Conservation (phyloP, 2,113 vertebrate species). For the Labrus mixtus region DNA sequence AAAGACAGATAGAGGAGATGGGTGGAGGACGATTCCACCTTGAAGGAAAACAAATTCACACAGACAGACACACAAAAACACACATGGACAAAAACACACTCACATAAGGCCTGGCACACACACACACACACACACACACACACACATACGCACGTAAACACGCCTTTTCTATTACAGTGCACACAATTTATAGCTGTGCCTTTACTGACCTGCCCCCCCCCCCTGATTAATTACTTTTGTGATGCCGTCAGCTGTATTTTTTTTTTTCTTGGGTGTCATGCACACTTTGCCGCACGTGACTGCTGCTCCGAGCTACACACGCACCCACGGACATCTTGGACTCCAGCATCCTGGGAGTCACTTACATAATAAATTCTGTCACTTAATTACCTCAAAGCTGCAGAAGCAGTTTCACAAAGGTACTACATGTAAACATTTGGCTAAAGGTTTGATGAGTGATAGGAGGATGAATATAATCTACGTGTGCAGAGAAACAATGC, state of each 20-base stretch:
- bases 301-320: background rate
- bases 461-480: background rate
- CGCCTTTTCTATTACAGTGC: conserved; percentile 14
- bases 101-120: background rate
- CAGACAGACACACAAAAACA: conserved; percentile 4
- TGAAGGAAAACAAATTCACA: conserved; percentile 33
- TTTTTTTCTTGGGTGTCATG: conserved; percentile 15
- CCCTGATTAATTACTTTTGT: conserved; percentile 56
- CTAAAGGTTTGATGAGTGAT: background rate
- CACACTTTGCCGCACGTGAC: conserved; percentile 25
- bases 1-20: conserved; percentile 6
- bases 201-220: conserved; percentile 18
- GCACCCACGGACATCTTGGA: conserved; percentile 22
- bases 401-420: background rate
- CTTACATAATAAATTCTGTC: conserved; percentile 42
- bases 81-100: conserved; percentile 3
- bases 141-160: background rate
- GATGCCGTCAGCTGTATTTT: conserved; percentile 33
- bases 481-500: background rate
- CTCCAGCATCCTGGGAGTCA: conserved; percentile 16
- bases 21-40: conserved; percentile 49
- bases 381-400: conserved; percentile 35
- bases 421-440: background rate
- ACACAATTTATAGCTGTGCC: conserved; percentile 47
- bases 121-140: conserved; percentile 7